These are phyloP conservation scores for Oeneis ivallda DNA, from an alignment of 2,888 invertebrate species.

Conservation along the genomic window DNA sequence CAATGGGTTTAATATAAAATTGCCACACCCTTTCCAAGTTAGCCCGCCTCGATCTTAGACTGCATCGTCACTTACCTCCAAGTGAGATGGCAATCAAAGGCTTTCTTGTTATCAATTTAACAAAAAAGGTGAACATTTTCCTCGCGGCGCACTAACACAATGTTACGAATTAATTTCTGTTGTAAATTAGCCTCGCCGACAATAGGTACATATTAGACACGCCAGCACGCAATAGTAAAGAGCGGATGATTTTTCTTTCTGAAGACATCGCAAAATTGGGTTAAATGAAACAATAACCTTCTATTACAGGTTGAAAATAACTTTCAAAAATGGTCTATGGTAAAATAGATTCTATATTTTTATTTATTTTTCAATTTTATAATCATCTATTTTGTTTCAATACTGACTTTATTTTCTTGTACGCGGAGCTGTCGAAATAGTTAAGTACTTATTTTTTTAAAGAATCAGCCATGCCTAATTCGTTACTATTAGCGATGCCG, in stretches of 20 bases:
- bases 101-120: too few species aligned
- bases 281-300: background rate
- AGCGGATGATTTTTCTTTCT: slow-evolving; percentile 11
- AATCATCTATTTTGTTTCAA: background rate
- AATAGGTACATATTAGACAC: slow-evolving; percentile 18
- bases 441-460: too few species aligned
- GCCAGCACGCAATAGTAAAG: slow-evolving; percentile 18
- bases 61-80: too few species aligned
- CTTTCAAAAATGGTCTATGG: background rate
- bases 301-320: background rate
- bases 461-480: too few species aligned
- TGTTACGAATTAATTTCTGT: slow-evolving; percentile 24
- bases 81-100: too few species aligned
- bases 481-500: too few species aligned
- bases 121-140: background rate
- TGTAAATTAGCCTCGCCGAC: slow-evolving; percentile 23
- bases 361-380: background rate
- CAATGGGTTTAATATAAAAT: too few species aligned
- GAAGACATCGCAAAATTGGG: background rate
- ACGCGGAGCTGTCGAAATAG: too few species aligned
- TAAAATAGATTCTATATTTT: too few species aligned
- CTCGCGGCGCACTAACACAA: slow-evolving; percentile 18
- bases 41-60: too few species aligned
- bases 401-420: too few species aligned
- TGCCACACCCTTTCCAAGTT: too few species aligned